A percentile compares a stretch with the other conserved stretches of the same genome.
phyloP scores from a whole-genome alignment of 2,888 invertebrate species.

The Abscondita cerata region DNA sequence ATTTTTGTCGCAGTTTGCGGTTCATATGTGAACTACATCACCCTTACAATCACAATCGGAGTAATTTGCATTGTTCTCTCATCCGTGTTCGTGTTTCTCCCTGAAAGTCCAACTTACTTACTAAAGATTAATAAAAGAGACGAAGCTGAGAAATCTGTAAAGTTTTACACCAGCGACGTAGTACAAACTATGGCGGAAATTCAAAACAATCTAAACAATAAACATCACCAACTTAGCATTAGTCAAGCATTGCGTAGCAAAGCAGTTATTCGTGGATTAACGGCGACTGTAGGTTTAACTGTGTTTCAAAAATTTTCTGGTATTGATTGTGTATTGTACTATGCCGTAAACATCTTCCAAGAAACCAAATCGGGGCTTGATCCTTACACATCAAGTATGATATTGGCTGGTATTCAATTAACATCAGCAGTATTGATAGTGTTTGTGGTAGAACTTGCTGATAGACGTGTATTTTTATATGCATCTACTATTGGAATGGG shows the following conservation, averaged over 20 bases:
- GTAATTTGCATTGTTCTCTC: slow-evolving; percentile 68
- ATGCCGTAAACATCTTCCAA: slow-evolving; percentile 72
- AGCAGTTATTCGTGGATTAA: slow-evolving; percentile 66
- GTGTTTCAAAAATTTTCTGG: slow-evolving; percentile 82
- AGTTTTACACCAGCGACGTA: slow-evolving; percentile 73
- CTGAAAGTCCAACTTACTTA: slow-evolving; percentile 76
- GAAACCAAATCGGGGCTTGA: slow-evolving; percentile 71
- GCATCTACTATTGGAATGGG: slow-evolving; percentile 22
- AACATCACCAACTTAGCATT: neutral
- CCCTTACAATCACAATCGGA: slow-evolving; percentile 70
- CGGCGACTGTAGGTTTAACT: slow-evolving; percentile 77
- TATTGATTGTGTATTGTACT: slow-evolving; percentile 80
- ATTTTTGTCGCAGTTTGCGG: slow-evolving; percentile 77
- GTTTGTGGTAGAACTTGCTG: slow-evolving; percentile 76
- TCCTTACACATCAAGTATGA: slow-evolving; percentile 71
- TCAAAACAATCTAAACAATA: neutral
- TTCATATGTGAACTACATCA: slow-evolving; percentile 69
- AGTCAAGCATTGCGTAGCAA: neutral
- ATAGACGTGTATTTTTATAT: slow-evolving; percentile 66
- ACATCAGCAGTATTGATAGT: slow-evolving; percentile 71
- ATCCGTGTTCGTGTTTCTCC: slow-evolving; percentile 69
- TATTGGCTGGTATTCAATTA: slow-evolving; percentile 79
- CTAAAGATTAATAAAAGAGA: slow-evolving; percentile 62
- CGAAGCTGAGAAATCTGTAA: slow-evolving; percentile 68
- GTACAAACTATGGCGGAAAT: slow-evolving; percentile 68